phyloP scores from a whole-genome alignment of 2,888 invertebrate genomes.

The Homarus gammarus region DNA sequence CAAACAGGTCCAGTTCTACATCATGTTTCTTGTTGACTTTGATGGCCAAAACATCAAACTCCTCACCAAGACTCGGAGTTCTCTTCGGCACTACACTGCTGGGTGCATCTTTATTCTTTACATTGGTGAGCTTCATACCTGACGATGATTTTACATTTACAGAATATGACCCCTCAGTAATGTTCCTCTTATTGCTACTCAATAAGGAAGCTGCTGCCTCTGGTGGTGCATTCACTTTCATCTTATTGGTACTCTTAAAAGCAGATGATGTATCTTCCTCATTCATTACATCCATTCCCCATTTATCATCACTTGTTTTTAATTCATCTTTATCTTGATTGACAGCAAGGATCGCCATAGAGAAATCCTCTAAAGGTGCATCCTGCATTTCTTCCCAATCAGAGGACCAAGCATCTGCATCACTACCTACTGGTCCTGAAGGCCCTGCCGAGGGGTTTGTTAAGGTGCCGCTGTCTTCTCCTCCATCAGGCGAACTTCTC shows the following conservation, averaged over 20 bases:
- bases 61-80: conserved; percentile 63
- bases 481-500: conserved; percentile 75
- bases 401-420: conserved; percentile 72
- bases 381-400: conserved; percentile 75
- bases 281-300: conserved; percentile 10
- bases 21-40: conserved; percentile 72
- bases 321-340: conserved; percentile 25
- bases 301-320: not conserved
- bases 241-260: not conserved
- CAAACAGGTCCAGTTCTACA: conserved; percentile 67
- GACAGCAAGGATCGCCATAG: conserved; percentile 35
- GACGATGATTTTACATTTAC: conserved; percentile 21
- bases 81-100: not conserved
- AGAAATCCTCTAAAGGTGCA: conserved; percentile 33
- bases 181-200: not conserved
- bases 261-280: not conserved
- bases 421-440: not conserved
- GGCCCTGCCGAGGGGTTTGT: not conserved
- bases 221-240: not conserved
- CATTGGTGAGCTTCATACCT: conserved; percentile 53
- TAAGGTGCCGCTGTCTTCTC: conserved; percentile 46
- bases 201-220: not conserved
- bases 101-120: conserved; percentile 16
- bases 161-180: not conserved
- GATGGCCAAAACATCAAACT: conserved; percentile 68